These are phyloP conservation scores for Peromyscus attwateri DNA, from an alignment of 2,797 vertebrate species.

Conservation along the genomic window DNA sequence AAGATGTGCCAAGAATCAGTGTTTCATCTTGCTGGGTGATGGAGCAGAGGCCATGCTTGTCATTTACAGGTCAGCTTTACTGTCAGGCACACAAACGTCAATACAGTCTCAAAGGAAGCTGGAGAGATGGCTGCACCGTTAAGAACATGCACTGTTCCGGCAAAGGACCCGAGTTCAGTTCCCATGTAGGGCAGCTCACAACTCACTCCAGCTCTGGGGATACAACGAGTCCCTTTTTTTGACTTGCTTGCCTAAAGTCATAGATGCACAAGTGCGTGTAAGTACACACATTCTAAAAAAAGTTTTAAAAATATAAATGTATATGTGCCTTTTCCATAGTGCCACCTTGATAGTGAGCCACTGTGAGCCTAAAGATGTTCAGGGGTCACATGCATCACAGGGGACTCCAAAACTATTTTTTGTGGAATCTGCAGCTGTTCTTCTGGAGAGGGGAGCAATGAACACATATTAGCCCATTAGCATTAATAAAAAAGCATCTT, in stretches of 20 bases:
- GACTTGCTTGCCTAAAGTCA: neutral
- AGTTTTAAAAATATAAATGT: neutral
- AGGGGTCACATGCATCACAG: neutral
- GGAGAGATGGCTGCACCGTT: neutral
- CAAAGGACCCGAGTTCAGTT: neutral
- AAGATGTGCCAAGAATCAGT: neutral
- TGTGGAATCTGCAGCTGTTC: slow-evolving; percentile 2
- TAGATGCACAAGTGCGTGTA: neutral
- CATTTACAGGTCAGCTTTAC: neutral
- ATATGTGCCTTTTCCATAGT: neutral
- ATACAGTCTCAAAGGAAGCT: neutral
- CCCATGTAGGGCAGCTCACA: neutral
- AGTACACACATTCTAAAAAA: neutral
- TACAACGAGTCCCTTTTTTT: neutral
- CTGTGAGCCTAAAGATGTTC: neutral
- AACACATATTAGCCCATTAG: slow-evolving; percentile 47
- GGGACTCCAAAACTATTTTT: neutral
- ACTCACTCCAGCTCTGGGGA: neutral
- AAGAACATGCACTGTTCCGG: neutral
- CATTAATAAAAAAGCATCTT: slow-evolving; percentile 55
- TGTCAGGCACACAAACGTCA: neutral
- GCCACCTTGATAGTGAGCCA: neutral
- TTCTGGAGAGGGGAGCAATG: slow-evolving; percentile 18
- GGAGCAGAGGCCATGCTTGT: neutral
- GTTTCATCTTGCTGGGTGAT: neutral